phyloP scores from a whole-genome alignment of 2,888 invertebrate species.

The Argyresthia goedartella region DNA sequence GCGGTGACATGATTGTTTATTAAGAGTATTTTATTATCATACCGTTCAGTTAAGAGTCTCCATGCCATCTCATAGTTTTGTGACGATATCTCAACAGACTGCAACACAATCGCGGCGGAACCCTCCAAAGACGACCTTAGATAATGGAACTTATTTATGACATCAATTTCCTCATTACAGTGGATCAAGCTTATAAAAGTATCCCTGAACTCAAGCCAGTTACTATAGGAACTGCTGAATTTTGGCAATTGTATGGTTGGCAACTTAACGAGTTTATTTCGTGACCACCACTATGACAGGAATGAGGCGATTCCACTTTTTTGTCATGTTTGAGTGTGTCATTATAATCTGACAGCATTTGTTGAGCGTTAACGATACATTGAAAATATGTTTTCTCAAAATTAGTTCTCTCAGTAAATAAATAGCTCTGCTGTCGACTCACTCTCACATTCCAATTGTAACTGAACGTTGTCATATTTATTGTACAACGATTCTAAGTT shows the following conservation, averaged over 20 bases:
- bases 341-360: too few relatives aligned
- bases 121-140: slow-evolving; percentile 3
- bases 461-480: too few relatives aligned
- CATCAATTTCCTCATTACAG: background rate
- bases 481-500: too few relatives aligned
- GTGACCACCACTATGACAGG: too few relatives aligned
- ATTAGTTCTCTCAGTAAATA: too few relatives aligned
- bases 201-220: slow-evolving; percentile 2
- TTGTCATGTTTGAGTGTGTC: too few relatives aligned
- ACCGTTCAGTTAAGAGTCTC: slow-evolving; percentile 10
- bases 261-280: slow-evolving; percentile 1
- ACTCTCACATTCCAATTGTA: too few relatives aligned
- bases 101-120: slow-evolving; percentile 9
- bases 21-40: slow-evolving; percentile 10
- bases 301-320: too few relatives aligned
- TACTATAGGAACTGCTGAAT: background rate
- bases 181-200: background rate
- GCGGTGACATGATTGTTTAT: slow-evolving; percentile 10
- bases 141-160: slow-evolving; percentile 4
- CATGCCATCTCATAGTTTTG: slow-evolving; percentile 9
- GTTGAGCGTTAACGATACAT: too few relatives aligned
- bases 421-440: too few relatives aligned
- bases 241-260: slow-evolving; percentile 1
- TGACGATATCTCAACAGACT: slow-evolving; percentile 10
- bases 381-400: too few relatives aligned